Conservation (phyloP, 2,888 invertebrate species). For the Ommatoiulus sabulosus region DNA sequence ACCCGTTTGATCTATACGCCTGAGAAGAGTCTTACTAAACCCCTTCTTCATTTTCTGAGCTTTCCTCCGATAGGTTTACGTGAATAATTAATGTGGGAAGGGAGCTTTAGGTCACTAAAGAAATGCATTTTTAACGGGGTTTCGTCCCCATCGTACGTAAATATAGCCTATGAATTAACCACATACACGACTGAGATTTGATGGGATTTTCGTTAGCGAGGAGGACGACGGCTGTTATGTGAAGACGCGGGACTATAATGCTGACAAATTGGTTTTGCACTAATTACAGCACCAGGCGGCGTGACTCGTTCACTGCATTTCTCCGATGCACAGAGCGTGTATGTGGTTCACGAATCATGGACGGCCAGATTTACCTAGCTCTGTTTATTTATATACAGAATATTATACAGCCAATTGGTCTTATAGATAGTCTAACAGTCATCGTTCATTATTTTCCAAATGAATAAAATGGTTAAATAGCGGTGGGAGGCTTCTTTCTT, state of each 20-base stretch:
- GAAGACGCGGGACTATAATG: not conserved
- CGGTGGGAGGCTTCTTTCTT: too few species aligned
- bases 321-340: not conserved
- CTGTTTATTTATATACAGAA: too few species aligned
- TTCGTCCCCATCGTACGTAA: not conserved
- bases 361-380: too few species aligned
- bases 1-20: not conserved
- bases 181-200: not conserved
- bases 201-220: not conserved
- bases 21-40: not conserved
- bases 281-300: not conserved
- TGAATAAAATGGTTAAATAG: too few species aligned
- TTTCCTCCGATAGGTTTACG: not conserved
- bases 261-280: not conserved
- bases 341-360: too few species aligned
- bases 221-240: not conserved
- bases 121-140: slow-evolving; percentile 34
- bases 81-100: slow-evolving; percentile 25
- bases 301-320: not conserved
- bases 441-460: too few species aligned
- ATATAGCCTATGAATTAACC: not conserved
- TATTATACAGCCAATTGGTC: too few species aligned
- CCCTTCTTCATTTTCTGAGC: not conserved
- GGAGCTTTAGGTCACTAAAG: not conserved
- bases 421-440: too few species aligned